These are phyloP conservation scores for Nycticorax nycticorax DNA, from an alignment of 2,113 vertebrate genomes.

Conservation along the genomic window DNA sequence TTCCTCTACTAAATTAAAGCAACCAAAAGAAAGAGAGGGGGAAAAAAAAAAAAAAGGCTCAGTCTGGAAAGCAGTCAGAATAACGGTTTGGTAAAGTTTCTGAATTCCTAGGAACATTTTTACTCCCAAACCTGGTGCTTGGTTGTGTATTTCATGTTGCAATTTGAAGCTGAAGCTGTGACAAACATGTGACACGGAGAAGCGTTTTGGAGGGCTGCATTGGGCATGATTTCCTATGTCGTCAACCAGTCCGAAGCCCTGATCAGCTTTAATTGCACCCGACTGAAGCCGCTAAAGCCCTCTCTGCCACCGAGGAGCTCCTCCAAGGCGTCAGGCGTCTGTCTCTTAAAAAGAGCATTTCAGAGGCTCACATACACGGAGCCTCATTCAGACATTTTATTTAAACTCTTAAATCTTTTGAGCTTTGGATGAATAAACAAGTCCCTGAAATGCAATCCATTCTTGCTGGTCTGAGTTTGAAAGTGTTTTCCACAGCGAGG, in stretches of 20 bases:
- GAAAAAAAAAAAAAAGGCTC: neutral
- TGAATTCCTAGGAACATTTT: slow-evolving; percentile 44
- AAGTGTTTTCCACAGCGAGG: slow-evolving; percentile 35
- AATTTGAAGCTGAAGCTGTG: slow-evolving; percentile 71
- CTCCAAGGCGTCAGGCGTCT: slow-evolving; percentile 64
- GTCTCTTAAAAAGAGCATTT: slow-evolving; percentile 60
- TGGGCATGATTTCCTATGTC: slow-evolving; percentile 22
- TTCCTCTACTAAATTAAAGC: slow-evolving; percentile 78
- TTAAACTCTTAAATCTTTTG: slow-evolving; percentile 68
- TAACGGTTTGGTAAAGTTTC: neutral
- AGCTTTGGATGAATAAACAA: slow-evolving; percentile 15
- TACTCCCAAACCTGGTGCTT: slow-evolving; percentile 61
- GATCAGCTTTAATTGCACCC: slow-evolving; percentile 42
- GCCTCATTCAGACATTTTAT: slow-evolving; percentile 45
- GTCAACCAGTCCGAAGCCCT: slow-evolving; percentile 48
- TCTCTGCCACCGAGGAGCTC: slow-evolving; percentile 15
- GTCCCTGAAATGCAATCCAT: slow-evolving; percentile 53
- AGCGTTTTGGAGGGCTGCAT: neutral
- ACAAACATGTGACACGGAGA: neutral
- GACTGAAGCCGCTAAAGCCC: slow-evolving; percentile 63
- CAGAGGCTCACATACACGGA: slow-evolving; percentile 19
- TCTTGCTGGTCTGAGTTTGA: slow-evolving; percentile 38
- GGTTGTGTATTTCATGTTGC: slow-evolving; percentile 60
- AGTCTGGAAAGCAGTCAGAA: slow-evolving; percentile 46
- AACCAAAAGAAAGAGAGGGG: neutral